Percentiles rank a stretch among this genome's conserved stretches.
Evolutionary conservation across 2,888 invertebrate species (phyloP).

Genomic region (Ophion ventricosus): DNA sequence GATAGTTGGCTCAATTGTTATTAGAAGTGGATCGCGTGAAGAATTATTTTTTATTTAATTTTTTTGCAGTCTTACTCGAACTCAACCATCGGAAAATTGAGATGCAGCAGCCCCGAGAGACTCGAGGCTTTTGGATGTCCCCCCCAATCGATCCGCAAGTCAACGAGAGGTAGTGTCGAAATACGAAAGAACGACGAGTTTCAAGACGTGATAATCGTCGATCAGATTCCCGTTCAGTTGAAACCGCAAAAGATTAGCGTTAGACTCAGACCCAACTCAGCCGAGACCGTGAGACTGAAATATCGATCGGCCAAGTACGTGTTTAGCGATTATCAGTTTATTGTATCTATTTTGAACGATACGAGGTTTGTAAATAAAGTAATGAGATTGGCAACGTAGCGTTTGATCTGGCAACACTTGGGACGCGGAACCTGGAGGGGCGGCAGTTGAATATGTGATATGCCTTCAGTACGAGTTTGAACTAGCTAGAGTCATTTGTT

Average conservation of each 20-base stretch:
- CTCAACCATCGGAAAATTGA: constrained; percentile 70
- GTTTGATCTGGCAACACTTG: too few relatives aligned
- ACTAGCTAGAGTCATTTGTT: too few relatives aligned
- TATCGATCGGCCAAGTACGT: constrained; percentile 87
- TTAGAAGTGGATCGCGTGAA: too few relatives aligned
- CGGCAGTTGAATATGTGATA: too few relatives aligned
- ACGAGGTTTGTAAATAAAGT: too few relatives aligned
- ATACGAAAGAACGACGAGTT: constrained; percentile 81
- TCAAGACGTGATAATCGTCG: constrained; percentile 83
- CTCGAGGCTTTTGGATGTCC: constrained; percentile 73
- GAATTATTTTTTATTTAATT: neutral
- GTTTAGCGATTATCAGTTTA: neutral
- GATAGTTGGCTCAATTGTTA: too few relatives aligned
- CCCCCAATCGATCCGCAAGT: constrained; percentile 63
- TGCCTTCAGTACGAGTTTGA: too few relatives aligned
- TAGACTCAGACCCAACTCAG: constrained; percentile 86
- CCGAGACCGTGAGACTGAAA: constrained; percentile 86
- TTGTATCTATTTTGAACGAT: neutral
- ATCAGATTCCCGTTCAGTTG: constrained; percentile 86
- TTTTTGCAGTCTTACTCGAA: constrained; percentile 72
- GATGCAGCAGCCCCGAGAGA: constrained; percentile 73
- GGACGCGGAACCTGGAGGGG: too few relatives aligned
- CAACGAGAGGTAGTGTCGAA: constrained; percentile 57
- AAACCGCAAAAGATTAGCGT: constrained; percentile 87
- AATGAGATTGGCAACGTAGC: too few relatives aligned